These are phyloP conservation scores for Lepeophtheirus salmonis DNA, from an alignment of 1,140 invertebrate genomes.

Conservation along the genomic window DNA sequence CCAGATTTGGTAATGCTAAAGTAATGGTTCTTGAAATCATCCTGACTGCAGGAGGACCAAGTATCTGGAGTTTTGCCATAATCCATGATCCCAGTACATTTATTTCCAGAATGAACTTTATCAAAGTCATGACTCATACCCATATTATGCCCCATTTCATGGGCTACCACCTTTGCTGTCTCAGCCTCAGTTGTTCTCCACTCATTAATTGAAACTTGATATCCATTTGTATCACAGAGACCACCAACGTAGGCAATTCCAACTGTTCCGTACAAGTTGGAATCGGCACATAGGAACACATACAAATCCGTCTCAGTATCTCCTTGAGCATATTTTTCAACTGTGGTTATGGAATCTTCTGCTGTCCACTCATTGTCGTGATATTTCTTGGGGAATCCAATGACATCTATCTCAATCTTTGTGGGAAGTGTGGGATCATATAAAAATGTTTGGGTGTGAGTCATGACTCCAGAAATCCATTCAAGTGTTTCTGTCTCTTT, in stretches of 20 bases:
- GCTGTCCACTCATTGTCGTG: background rate
- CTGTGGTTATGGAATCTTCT: background rate
- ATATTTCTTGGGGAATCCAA: background rate
- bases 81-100: slow-evolving; percentile 1
- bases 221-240: background rate
- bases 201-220: slow-evolving; percentile 6
- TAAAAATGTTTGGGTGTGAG: slow-evolving; percentile 3
- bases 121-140: slow-evolving; percentile 3
- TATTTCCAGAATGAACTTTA: background rate
- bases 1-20: background rate
- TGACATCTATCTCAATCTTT: background rate
- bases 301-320: background rate
- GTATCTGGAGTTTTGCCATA: background rate
- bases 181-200: background rate
- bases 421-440: background rate
- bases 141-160: slow-evolving; percentile 6
- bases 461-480: slow-evolving; percentile 1
- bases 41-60: background rate
- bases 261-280: background rate
- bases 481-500: background rate
- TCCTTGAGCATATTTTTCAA: slow-evolving; percentile 1
- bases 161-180: background rate
- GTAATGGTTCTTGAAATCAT: background rate
- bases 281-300: slow-evolving; percentile 5
- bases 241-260: slow-evolving; percentile 1